These are phyloP conservation scores for Chorisops tibialis DNA, from an alignment of 2,888 invertebrate species.

Conservation along the genomic window DNA sequence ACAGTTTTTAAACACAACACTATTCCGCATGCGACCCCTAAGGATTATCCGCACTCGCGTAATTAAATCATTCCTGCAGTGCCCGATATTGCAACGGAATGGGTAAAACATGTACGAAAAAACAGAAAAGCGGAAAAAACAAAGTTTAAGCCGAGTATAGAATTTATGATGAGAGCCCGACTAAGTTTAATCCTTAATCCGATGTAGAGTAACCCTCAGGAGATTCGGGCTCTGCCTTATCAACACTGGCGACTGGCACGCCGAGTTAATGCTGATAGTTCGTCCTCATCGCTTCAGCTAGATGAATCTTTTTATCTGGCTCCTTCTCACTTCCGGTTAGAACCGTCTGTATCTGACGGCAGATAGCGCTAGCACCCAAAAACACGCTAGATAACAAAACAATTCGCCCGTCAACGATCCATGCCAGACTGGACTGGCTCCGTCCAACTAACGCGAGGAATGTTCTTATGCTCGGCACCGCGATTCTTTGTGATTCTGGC, in stretches of 20 bases:
- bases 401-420: conserved; percentile 1
- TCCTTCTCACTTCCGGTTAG: background rate
- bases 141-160: background rate
- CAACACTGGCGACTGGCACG: too few relatives aligned
- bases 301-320: background rate
- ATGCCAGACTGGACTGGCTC: conserved; percentile 1
- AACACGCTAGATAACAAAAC: background rate
- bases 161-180: background rate
- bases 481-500: background rate
- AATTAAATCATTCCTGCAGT: conserved; percentile 6
- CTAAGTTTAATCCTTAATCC: conserved; percentile 19
- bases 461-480: conserved; percentile 10
- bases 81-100: too few relatives aligned
- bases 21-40: background rate
- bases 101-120: too few relatives aligned
- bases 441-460: conserved; percentile 9
- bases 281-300: too few relatives aligned
- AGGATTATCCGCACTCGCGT: conserved; percentile 23
- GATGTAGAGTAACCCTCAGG: background rate
- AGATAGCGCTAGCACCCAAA: background rate
- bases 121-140: background rate
- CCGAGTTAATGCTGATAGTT: too few relatives aligned
- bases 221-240: too few relatives aligned
- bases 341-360: background rate
- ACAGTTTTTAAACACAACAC: too few relatives aligned